Percentiles rank a stretch among this genome's conserved stretches.
phyloP scores from a whole-genome alignment of 2,797 vertebrate species.

The Phrynocephalus forsythii region DNA sequence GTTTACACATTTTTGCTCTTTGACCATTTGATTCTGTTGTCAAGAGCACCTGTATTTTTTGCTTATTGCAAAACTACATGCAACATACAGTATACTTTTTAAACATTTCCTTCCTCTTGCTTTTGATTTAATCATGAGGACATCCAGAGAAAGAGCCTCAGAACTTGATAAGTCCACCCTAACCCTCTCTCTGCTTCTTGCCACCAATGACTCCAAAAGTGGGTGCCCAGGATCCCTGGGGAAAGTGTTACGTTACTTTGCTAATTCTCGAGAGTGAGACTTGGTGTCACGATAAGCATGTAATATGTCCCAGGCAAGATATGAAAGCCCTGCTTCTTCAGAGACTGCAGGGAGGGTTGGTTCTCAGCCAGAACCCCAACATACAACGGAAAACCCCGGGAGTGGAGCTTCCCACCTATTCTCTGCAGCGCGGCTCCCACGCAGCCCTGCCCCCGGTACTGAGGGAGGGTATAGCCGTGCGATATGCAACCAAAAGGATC shows the following conservation, averaged over 20 bases:
- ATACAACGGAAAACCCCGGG: conserved; percentile 35
- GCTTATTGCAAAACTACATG: not conserved
- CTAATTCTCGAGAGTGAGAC: not conserved
- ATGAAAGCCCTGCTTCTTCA: not conserved
- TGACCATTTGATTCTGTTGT: not conserved
- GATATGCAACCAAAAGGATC: not conserved
- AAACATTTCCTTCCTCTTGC: not conserved
- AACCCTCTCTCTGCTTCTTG: not conserved
- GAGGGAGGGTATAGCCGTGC: conserved; percentile 6
- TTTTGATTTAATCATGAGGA: not conserved
- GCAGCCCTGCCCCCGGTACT: conserved; percentile 1
- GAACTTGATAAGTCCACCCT: not conserved
- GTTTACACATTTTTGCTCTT: not conserved
- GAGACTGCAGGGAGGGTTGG: not conserved
- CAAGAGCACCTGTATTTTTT: not conserved
- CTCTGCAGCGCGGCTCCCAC: not conserved
- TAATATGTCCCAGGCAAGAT: conserved; percentile 6
- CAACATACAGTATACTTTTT: not conserved
- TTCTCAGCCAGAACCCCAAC: not conserved
- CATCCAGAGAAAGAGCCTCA: not conserved
- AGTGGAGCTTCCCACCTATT: conserved; percentile 18
- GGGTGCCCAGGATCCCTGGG: no score
- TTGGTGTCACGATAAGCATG: conserved; percentile 14
- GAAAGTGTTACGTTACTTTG: not conserved
- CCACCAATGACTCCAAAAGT: not conserved